Base-by-base conservation (phyloP, 2,888 invertebrate species). In the Branchinecta sandiegonensis region DNA sequence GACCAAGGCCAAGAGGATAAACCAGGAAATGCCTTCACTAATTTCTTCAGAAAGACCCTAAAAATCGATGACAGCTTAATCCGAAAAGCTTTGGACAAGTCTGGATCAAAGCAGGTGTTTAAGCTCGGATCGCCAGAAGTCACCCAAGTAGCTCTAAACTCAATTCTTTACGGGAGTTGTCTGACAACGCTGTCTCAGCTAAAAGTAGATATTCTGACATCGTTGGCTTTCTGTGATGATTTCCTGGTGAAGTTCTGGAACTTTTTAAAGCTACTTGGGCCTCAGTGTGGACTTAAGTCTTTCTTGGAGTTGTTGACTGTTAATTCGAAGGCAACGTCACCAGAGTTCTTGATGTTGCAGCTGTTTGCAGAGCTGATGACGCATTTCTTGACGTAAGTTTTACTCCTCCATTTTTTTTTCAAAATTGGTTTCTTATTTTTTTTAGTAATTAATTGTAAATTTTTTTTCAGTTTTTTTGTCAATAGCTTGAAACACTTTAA, bases 281-380 rank as follows among this genome's bases (percentile, higher is more conserved):
- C 91, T 68, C 86, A 86, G 75, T 91, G 91, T 79, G 94, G 94
- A 4, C 79, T 94, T 71, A 91, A 91, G 78, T 87, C 88, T 8
- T 93, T 91, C 79, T 79, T 94, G 65, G 94, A 94, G 77, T 84
- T 90, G 72, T 79, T 94, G 70, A 86, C 88, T 63, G 83, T 86
- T 37, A 88, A 89, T 75, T 86, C 90, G 2, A 87, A 89, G 76
- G 85, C 86, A 46, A 83, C 86, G 2, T 88, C 90, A 68, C 91
- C 94, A 0, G 93, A 95, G 80, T 91, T 94, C 76, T 89, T 92
- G 76, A 89, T 96, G 83, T 81, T 97, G 65, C 89, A 92, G 77
- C 80, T 97, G 1, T 95, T 96, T 78, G 87, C 90, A 72, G 95
- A 96, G 76, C 90, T 94, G 75, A 93, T 95, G 85, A 90, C 92